phyloP scores from a whole-genome alignment of 2,113 vertebrate genomes.

The Campylomormyrus tamandua region DNA sequence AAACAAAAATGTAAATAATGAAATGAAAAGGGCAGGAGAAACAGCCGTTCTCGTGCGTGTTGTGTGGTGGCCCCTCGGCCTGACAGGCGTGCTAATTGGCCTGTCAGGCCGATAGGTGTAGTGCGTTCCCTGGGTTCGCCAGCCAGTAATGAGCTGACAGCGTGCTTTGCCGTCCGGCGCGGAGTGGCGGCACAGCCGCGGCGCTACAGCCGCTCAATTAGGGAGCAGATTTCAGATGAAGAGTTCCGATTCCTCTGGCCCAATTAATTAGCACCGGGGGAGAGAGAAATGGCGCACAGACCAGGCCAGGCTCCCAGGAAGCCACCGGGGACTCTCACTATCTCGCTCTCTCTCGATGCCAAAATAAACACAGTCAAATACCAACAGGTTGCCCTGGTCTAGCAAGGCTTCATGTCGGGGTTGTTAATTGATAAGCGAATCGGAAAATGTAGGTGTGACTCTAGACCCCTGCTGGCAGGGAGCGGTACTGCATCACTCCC shows the following conservation, averaged over 20 bases:
- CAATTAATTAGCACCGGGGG: constrained; percentile 58
- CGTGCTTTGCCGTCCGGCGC: constrained; percentile 84
- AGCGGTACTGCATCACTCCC: neutral
- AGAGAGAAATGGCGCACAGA: constrained; percentile 26
- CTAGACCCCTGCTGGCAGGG: neutral
- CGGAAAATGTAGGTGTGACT: neutral
- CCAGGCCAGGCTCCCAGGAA: neutral
- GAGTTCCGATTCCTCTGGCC: constrained; percentile 57
- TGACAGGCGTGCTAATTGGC: constrained; percentile 53
- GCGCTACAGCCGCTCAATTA: constrained; percentile 73
- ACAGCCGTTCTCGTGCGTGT: no score
- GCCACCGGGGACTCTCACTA: neutral
- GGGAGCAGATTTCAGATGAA: constrained; percentile 61
- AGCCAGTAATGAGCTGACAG: constrained; percentile 77
- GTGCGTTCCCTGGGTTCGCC: constrained; percentile 62
- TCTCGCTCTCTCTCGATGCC: neutral
- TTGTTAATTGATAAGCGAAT: constrained; percentile 1
- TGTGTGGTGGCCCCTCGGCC: neutral
- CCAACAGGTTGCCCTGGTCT: neutral
- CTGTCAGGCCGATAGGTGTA: constrained; percentile 65
- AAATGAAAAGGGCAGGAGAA: neutral
- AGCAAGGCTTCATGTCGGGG: neutral
- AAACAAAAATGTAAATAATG: neutral
- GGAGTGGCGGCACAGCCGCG: constrained; percentile 73
- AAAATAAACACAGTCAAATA: constrained; percentile 14